Evolutionary conservation across 2,113 vertebrate species (phyloP).

Genomic region (Ranitomeya imitator): DNA sequence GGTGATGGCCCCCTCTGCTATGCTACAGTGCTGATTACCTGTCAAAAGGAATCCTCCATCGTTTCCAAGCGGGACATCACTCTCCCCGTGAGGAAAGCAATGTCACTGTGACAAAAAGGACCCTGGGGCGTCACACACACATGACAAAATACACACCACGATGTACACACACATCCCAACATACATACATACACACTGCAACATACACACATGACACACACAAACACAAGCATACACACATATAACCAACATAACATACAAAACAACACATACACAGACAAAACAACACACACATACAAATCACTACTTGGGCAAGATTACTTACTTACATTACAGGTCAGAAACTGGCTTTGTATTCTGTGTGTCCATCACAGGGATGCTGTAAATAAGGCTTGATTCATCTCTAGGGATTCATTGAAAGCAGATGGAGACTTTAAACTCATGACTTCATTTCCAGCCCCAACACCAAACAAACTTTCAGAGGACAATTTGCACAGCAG

Average conservation of each 20-base stretch:
- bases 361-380: constrained; percentile 31
- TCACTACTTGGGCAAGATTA: not conserved
- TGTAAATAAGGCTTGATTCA: constrained; percentile 52
- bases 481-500: constrained; percentile 35
- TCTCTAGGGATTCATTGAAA: constrained; percentile 46
- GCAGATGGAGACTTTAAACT: constrained; percentile 47
- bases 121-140: no score
- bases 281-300: not conserved
- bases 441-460: constrained; percentile 49
- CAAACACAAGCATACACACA: not conserved
- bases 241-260: not conserved
- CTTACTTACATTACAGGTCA: not conserved
- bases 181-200: no score
- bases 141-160: no score
- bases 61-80: no score
- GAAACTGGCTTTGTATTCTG: not conserved
- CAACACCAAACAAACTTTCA: constrained; percentile 38
- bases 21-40: no score
- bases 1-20: no score
- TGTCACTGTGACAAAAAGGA: no score
- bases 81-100: no score
- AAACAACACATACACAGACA: not conserved
- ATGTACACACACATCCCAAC: no score
- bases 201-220: no score
- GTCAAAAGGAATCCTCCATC: no score